Evolutionary conservation across 2,113 vertebrate species (phyloP), one percentile per base, ranked within the genome.

Genomic region (Periophthalmus modestus): DNA sequence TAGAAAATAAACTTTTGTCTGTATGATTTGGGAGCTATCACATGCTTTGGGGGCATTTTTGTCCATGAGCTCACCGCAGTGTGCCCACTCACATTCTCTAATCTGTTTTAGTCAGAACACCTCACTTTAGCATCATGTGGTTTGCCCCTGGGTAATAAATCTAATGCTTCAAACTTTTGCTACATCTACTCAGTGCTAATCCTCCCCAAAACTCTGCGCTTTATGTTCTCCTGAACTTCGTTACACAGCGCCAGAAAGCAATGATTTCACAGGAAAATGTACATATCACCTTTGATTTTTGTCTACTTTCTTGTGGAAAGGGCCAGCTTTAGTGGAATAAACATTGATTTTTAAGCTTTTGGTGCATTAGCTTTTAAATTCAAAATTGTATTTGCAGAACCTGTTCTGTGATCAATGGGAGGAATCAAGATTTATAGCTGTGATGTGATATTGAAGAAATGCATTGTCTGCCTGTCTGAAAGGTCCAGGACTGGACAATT

Each of bases 341-440:
- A 92, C 90, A 94, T 94, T 94, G 93, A 94, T 90, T 91, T 87
- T 94, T 92, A 86, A 86, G 91, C 91, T 92, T 92, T 94, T 94
- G 91, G 93, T 94, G 93, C 94, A 93, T 94, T 94, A 94, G 93
- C 92, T 90, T 93, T 94, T 91, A 94, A 88, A 93, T 93, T 93
- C 87, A 82, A 92, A 91, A 94, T 93, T 88, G 87, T 93, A 93
- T 94, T 94, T 94, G 91, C 89, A 75, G 90, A 89, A 92, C 88
- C 88, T 91, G 89, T 91, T 91, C 24, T 89, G 88, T 94, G 93
- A 94, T 94, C 93, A 93, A 94, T 94, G 92, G 72, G 78, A 87
- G 85, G 89, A 93, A 90, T 90, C 89, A 85, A 88, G 92, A 93
- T 93, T 93, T 94, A 92, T 91, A 91, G 88, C 90, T 77, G 74